Conservation (phyloP, 2,797 vertebrate genomes). For the Aratinga solstitialis region DNA sequence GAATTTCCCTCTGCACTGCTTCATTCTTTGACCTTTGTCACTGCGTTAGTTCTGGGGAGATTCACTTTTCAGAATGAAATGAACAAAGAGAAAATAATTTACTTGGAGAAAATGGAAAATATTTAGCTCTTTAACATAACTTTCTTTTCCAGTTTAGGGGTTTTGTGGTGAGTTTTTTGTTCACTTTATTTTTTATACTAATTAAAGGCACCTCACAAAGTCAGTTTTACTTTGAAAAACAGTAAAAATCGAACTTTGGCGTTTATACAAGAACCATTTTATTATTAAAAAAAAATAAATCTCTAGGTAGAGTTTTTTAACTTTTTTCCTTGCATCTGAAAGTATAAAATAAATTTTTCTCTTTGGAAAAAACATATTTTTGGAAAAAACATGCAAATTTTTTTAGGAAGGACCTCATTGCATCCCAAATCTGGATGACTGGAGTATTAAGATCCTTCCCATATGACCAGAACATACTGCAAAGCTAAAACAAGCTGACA, state of each 20-base stretch:
- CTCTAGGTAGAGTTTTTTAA: background rate
- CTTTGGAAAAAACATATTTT: background rate
- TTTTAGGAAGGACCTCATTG: background rate
- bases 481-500: background rate
- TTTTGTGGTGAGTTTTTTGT: background rate
- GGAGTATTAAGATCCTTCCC: background rate
- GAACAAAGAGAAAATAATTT: conserved; percentile 32
- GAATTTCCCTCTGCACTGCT: background rate
- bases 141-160: background rate
- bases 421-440: background rate
- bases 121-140: background rate
- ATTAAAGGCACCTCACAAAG: background rate
- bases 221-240: background rate
- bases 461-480: background rate
- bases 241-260: background rate
- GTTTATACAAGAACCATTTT: background rate
- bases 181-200: background rate
- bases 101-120: background rate
- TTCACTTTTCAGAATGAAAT: conserved; percentile 3
- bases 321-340: background rate
- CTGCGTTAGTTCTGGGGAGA: background rate
- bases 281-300: background rate
- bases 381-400: background rate
- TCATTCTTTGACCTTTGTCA: background rate
- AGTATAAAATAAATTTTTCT: background rate